Base-by-base conservation (phyloP, 2,888 invertebrate genomes). In the Brenthis ino region DNA sequence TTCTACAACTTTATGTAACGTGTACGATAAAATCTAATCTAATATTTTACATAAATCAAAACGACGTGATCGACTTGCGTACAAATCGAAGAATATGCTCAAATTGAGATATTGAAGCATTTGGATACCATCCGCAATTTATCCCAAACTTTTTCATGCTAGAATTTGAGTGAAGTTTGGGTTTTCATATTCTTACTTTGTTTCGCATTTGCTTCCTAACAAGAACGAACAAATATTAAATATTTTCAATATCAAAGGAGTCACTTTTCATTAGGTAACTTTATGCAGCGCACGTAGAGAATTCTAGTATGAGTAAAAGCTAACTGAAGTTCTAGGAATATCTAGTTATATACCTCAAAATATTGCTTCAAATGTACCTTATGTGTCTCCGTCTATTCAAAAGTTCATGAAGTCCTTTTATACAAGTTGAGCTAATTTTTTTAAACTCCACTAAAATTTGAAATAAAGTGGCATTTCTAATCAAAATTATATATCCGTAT, bases 381-480 rank as follows among this genome's bases (percentile, higher is more conserved):
- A 28, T 50, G 60, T 33, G 12, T 50, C n/a, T 12, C 28, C 16
- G 3, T 33, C 14, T 28, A 11, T 48, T 28, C 2, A 58, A 28
- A n/a, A 58, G 14, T 24, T 1, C 0, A 1, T 5, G 5, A 28
- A 28, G 28, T 24, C 8, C 37, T 8, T 43, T 43, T 11, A 3
- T 11, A 43, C 37, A 43, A 43, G 0, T 43, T 43, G 37, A 43
- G 1, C 1, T 11, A 43, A 8, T 1, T 11, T 11, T 43, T 43
- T 43, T 11, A 43, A 11, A 2, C 11, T 43, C 37, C 11, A 43
- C 11, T 11, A 3, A 14, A 28, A 50, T 33, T 33, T 12, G 50
- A 13, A 66, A 66, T 60, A 47, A 54, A 33, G 28, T 66, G 14
- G 20, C 47, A 66, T 20, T 66, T 58, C 37, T 65, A 57, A 58